Conservation (phyloP, 2,888 invertebrate genomes). For the Agrenia bidenticulata region DNA sequence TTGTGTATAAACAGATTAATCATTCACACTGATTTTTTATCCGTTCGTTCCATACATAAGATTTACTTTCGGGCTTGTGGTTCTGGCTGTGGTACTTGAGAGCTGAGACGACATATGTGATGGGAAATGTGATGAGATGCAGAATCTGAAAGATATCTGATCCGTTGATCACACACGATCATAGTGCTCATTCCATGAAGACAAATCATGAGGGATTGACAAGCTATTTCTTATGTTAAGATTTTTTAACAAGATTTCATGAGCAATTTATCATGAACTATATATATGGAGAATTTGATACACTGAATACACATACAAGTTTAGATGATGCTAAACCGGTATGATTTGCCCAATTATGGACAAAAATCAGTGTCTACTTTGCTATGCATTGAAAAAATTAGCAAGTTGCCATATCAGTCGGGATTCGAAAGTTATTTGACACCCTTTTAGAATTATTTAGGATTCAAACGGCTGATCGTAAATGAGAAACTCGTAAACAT, state of each 20-base stretch:
- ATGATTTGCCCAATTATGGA: conserved; percentile 9
- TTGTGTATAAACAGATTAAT: no score
- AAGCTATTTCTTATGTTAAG: background rate
- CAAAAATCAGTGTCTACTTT: background rate
- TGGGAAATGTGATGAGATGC: no score
- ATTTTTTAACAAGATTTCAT: conserved; percentile 10
- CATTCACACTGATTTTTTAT: no score
- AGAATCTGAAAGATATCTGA: no score
- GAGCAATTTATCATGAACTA: background rate
- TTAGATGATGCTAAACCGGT: no score
- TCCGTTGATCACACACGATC: conserved; percentile 1
- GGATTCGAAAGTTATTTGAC: conserved; percentile 6
- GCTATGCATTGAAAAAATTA: background rate
- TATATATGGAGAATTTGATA: background rate
- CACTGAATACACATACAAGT: no score
- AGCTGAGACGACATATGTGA: no score
- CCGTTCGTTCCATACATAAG: no score
- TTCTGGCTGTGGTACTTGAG: no score
- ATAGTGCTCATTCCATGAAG: background rate
- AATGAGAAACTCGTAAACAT: no score
- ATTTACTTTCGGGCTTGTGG: no score
- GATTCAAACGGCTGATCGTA: no score
- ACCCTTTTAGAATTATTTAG: background rate
- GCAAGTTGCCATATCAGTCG: background rate
- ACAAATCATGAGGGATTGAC: background rate